Evolutionary conservation across 2,797 vertebrate genomes (phyloP).

Genomic region (Tiaroga cobitis): DNA sequence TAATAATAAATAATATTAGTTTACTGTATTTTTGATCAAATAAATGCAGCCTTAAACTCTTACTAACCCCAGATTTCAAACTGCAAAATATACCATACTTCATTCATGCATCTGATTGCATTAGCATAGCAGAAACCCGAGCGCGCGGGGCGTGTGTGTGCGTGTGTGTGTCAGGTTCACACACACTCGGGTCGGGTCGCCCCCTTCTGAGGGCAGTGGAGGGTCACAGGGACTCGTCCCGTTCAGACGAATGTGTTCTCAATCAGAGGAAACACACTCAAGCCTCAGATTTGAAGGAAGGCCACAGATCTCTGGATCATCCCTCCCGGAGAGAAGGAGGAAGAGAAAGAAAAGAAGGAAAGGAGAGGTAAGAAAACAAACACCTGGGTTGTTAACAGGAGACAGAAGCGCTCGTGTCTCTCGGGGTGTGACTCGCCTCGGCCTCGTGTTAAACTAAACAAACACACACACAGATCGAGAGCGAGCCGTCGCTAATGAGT

Average conservation of each 20-base stretch:
- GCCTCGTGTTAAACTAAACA: constrained; percentile 55
- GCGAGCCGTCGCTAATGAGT: constrained; percentile 55
- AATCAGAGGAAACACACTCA: constrained; percentile 67
- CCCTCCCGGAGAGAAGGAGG: constrained; percentile 59
- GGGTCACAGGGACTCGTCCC: constrained; percentile 12
- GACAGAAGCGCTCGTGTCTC: constrained; percentile 59
- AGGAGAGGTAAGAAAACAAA: constrained; percentile 63
- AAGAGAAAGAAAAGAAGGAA: constrained; percentile 62
- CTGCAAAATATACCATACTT: not conserved
- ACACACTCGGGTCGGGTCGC: not conserved
- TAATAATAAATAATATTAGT: no score
- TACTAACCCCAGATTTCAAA: not conserved
- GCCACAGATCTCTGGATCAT: constrained; percentile 44
- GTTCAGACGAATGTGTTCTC: constrained; percentile 62
- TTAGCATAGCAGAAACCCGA: constrained; percentile 33
- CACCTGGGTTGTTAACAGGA: constrained; percentile 64
- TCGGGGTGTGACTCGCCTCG: constrained; percentile 43
- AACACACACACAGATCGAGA: constrained; percentile 60
- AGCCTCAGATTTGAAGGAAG: constrained; percentile 58
- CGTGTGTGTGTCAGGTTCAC: not conserved
- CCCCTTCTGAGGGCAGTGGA: constrained; percentile 12
- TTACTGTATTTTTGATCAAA: no score
- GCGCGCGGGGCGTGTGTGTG: not conserved
- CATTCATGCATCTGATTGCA: not conserved
- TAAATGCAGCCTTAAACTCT: not conserved